Conservation (phyloP, 2,797 vertebrate species). For the Danio choprae region DNA sequence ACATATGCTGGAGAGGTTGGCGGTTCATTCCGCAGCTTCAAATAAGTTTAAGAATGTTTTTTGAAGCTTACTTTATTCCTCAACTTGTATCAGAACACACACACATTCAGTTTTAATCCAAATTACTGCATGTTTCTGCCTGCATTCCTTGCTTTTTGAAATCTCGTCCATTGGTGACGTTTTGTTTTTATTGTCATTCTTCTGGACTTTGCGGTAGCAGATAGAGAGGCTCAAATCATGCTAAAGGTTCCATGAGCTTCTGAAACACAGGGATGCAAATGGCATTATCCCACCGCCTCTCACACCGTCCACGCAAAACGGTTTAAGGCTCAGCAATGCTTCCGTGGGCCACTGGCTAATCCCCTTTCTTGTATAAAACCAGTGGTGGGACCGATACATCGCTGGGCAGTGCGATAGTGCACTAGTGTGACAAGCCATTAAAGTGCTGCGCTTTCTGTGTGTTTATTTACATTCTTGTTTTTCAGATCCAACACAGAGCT, state of each 20-base stretch:
- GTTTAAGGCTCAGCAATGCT: slow-evolving; percentile 68
- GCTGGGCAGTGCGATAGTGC: slow-evolving; percentile 80
- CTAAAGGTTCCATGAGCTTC: slow-evolving; percentile 52
- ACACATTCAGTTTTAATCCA: neutral
- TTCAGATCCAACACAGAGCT: slow-evolving; percentile 63
- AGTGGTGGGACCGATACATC: slow-evolving; percentile 71
- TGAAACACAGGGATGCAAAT: slow-evolving; percentile 74
- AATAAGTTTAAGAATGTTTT: slow-evolving; percentile 51
- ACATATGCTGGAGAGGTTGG: no score
- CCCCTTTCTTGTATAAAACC: slow-evolving; percentile 75
- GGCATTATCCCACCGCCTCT: slow-evolving; percentile 78
- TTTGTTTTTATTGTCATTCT: slow-evolving; percentile 38
- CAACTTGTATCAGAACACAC: slow-evolving; percentile 11
- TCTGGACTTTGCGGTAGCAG: slow-evolving; percentile 56
- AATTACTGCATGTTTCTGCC: slow-evolving; percentile 25
- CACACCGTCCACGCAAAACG: slow-evolving; percentile 72
- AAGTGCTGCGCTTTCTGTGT: slow-evolving; percentile 62
- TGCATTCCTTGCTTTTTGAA: slow-evolving; percentile 54
- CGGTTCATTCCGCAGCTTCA: no score
- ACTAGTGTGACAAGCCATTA: slow-evolving; percentile 64
- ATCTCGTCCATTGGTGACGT: slow-evolving; percentile 7
- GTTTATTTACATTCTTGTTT: slow-evolving; percentile 62
- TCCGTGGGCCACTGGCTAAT: slow-evolving; percentile 78
- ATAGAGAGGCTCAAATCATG: slow-evolving; percentile 70
- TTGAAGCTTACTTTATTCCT: neutral